Conservation (phyloP, 2,113 vertebrate species). For the Aspidoscelis tigris region DNA sequence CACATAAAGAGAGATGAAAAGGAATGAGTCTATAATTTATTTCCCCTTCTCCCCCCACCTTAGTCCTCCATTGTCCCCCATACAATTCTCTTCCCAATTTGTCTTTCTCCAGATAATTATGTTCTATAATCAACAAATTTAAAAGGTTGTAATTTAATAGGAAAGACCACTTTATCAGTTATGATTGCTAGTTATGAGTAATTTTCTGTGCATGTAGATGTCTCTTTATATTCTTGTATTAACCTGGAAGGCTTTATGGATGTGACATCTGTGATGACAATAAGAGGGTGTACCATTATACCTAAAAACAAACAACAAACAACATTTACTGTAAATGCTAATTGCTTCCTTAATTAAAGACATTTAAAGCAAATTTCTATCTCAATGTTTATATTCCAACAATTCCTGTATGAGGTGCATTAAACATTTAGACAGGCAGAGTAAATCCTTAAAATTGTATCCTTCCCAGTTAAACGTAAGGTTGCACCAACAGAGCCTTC, state of each 20-base stretch:
- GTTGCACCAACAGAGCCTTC: not conserved
- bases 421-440: not conserved
- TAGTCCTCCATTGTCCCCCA: not conserved
- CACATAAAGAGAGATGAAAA: not conserved
- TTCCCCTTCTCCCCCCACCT: not conserved
- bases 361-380: not conserved
- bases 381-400: not conserved
- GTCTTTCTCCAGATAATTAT: not conserved
- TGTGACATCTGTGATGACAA: not conserved
- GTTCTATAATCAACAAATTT: not conserved
- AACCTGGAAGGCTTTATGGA: conserved; percentile 1
- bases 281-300: not conserved
- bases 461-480: not conserved
- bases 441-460: not conserved
- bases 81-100: not conserved
- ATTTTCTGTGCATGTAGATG: not conserved
- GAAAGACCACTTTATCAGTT: conserved; percentile 8
- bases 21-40: not conserved
- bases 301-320: not conserved
- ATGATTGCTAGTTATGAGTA: conserved; percentile 7
- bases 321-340: not conserved
- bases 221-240: not conserved
- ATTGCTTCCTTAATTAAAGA: not conserved
- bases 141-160: conserved; percentile 4
- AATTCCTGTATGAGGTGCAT: not conserved